phyloP scores from a whole-genome alignment of 2,888 invertebrate species.

The Drosophila pseudotakahashii region DNA sequence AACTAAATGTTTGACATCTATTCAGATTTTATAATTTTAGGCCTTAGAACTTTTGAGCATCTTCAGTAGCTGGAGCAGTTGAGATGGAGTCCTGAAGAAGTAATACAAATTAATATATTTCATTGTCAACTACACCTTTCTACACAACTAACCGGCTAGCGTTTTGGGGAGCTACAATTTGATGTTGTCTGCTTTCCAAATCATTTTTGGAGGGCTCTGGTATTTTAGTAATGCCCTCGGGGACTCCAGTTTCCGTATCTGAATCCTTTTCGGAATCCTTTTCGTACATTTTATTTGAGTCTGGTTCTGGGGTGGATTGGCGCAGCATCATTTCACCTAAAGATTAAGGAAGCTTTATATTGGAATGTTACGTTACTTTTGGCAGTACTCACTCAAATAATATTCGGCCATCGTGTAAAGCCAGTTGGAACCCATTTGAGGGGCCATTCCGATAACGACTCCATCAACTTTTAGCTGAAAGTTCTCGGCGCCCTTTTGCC shows the following conservation, averaged over 20 bases:
- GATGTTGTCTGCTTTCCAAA: constrained; percentile 63
- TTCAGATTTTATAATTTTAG: constrained; percentile 1
- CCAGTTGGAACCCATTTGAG: constrained; percentile 42
- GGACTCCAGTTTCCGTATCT: constrained; percentile 12
- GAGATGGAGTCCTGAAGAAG: constrained; percentile 55
- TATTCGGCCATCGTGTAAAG: constrained; percentile 55
- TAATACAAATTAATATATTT: neutral
- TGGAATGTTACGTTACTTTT: neutral
- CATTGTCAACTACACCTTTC: neutral
- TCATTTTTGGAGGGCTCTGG: constrained; percentile 54
- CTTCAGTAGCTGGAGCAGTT: constrained; percentile 63
- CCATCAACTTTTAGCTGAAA: constrained; percentile 87
- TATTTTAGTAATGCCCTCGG: constrained; percentile 39
- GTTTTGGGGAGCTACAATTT: constrained; percentile 27
- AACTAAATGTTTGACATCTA: neutral
- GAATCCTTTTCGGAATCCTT: constrained; percentile 12
- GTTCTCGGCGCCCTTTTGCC: constrained; percentile 92
- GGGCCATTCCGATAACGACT: constrained; percentile 73
- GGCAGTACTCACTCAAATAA: constrained; percentile 50
- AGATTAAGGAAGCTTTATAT: neutral
- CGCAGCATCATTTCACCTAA: constrained; percentile 50
- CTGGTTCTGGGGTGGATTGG: constrained; percentile 33
- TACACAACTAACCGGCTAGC: constrained; percentile 50
- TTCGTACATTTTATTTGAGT: constrained; percentile 32
- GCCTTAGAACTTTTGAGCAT: constrained; percentile 51